These are phyloP conservation scores for Chunga burmeisteri DNA, from an alignment of 2,113 vertebrate genomes.

Conservation along the genomic window DNA sequence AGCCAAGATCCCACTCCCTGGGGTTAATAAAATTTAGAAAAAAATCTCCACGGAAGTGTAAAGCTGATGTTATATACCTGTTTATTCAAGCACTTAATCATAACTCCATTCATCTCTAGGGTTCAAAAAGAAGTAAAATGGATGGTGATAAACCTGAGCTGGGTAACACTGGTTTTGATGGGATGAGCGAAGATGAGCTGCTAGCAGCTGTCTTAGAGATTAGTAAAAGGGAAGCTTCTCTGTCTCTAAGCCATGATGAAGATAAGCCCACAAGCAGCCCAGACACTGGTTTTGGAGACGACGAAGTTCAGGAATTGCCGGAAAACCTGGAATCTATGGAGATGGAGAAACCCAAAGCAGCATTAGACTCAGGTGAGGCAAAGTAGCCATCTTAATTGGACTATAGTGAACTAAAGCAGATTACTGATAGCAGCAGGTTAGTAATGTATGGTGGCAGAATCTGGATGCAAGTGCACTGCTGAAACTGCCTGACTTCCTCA, in stretches of 20 bases:
- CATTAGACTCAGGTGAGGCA: constrained; percentile 76
- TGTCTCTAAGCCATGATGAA: constrained; percentile 72
- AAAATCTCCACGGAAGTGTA: not conserved
- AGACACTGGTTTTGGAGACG: constrained; percentile 93
- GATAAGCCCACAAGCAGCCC: constrained; percentile 90
- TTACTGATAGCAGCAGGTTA: not conserved
- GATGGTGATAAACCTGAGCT: constrained; percentile 70
- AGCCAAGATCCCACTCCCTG: not conserved
- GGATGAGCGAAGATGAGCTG: constrained; percentile 92
- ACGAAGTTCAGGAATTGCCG: constrained; percentile 85
- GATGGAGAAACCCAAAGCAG: constrained; percentile 78
- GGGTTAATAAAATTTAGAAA: not conserved
- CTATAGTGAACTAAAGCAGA: not conserved
- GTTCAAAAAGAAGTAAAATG: constrained; percentile 68
- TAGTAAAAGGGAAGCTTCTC: constrained; percentile 83
- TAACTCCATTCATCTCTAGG: constrained; percentile 51
- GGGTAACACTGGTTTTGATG: constrained; percentile 76
- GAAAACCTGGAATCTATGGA: constrained; percentile 84
- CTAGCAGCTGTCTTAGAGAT: constrained; percentile 91
- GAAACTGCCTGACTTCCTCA: not conserved
- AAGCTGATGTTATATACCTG: not conserved
- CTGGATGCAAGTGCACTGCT: not conserved
- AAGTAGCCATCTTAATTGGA: not conserved
- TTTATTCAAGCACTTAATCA: constrained; percentile 15
- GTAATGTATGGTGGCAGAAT: not conserved